phyloP scores from a whole-genome alignment of 1,140 invertebrate species.

The Apis dorsata region DNA sequence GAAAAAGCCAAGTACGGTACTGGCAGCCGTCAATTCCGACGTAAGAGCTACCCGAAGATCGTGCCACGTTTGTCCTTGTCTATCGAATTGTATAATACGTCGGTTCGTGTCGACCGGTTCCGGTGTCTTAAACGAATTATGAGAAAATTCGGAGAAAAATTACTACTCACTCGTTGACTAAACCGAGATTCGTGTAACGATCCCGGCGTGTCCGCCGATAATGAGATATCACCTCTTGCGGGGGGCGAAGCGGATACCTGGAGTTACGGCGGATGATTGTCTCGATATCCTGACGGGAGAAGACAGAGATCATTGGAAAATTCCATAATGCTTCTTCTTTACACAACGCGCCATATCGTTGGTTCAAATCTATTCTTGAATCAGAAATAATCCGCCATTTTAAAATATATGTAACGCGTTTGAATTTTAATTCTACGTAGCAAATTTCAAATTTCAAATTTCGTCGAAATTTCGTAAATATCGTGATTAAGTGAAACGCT shows the following conservation, averaged over 20 bases:
- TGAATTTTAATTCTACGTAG: too few species aligned
- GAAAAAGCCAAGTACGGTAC: conserved; percentile 88
- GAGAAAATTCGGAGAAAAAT: not conserved
- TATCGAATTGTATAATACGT: not conserved
- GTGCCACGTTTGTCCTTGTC: conserved; percentile 91
- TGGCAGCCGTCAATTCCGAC: conserved; percentile 87
- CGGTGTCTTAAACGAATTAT: too few species aligned
- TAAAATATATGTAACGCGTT: conserved; percentile 44
- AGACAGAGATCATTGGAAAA: conserved; percentile 88
- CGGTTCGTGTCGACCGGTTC: not conserved
- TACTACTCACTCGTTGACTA: conserved; percentile 88
- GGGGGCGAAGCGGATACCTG: conserved; percentile 89
- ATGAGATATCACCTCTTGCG: conserved; percentile 89
- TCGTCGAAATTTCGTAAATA: too few species aligned
- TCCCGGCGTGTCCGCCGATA: conserved; percentile 88
- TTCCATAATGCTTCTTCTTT: conserved; percentile 89
- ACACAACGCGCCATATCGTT: conserved; percentile 87
- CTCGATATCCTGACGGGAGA: conserved; percentile 88
- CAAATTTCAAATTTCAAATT: not conserved
- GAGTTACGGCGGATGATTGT: conserved; percentile 86
- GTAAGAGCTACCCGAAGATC: conserved; percentile 87
- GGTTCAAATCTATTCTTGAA: conserved; percentile 79
- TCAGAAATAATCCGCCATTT: conserved; percentile 70
- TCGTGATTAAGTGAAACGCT: not conserved
- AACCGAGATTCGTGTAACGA: conserved; percentile 88